Evolutionary conservation across 1,140 invertebrate genomes (phyloP), one percentile per base, ranked within the genome.

Genomic region (Ericerus pela): DNA sequence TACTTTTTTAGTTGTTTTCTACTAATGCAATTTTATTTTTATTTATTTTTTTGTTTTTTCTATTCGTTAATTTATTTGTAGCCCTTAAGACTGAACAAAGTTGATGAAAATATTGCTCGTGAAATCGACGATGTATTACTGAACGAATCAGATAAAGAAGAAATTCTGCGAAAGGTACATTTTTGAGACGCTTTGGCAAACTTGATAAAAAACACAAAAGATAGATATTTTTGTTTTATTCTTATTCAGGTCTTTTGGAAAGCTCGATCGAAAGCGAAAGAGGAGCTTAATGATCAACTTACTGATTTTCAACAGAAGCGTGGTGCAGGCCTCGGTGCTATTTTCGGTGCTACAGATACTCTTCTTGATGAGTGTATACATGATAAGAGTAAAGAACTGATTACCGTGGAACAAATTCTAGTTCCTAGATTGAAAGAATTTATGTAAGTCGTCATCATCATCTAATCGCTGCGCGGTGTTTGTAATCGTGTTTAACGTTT

Each of bases 231-330:
- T 36, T 36, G 31, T 11, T 11, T 11, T 62, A 60, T 56, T 60
- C 58, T 16, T 60, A 60, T 57, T 54, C 38, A 78, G 72, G 74
- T 86, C 59, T 97, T 97, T 69, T 80, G 81, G 69, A 88, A 92
- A 67, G 86, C 89, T 27, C 75, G 90, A 33, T 76, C 76, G 54
- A 80, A 81, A 62, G 88, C 90, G 12, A 86, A 86, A 67, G 85
- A 91, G 59, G 84, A 91, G 65, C 73, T 96, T 27, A 84, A 83
- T 57, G 81, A 85, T 63, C 88, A 91, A 65, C 72, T 96, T 29
- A 79, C 78, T 37, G 90, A 95, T 70, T 96, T 96, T 72, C 83
- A 91, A 66, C 79, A 81, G 53, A 95, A 94, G 70, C 72, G 88
- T 60, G 88, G 82, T 28, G 82, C 90, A 27, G 93, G 92, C n/a